phyloP scores from a whole-genome alignment of 2,113 vertebrate genomes.

The Eurystomus gularis region DNA sequence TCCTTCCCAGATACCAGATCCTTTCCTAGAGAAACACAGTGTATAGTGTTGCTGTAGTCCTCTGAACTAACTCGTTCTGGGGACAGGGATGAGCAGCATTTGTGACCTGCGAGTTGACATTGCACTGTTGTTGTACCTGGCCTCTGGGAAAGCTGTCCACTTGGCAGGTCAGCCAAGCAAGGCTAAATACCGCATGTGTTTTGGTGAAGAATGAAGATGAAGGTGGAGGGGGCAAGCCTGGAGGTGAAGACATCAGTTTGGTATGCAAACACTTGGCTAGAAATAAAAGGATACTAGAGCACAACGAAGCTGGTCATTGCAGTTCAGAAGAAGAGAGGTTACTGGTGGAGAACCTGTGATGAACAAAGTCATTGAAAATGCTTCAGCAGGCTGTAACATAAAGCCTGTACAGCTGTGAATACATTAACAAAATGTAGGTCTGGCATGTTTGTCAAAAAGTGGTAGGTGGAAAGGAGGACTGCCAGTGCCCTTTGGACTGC shows the following conservation, averaged over 20 bases:
- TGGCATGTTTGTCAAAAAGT: background rate
- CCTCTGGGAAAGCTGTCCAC: background rate
- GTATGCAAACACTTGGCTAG: background rate
- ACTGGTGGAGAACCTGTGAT: background rate
- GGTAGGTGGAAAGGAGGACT: background rate
- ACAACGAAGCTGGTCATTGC: background rate
- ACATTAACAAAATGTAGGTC: background rate
- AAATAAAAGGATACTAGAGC: background rate
- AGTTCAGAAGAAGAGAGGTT: background rate
- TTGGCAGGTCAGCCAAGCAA: background rate
- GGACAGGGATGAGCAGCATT: background rate
- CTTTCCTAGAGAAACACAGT: background rate
- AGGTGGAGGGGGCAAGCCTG: background rate
- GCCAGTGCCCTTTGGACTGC: background rate
- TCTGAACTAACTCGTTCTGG: background rate
- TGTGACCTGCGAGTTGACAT: background rate
- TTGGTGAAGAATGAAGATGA: background rate
- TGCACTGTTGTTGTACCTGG: fast-evolving
- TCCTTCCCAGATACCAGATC: background rate
- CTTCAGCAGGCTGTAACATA: background rate
- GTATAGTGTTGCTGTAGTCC: background rate
- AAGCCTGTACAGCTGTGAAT: background rate
- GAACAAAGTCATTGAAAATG: background rate
- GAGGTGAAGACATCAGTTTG: background rate
- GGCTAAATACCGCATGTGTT: background rate